These are phyloP conservation scores for Baccha elongata DNA, from an alignment of 2,888 invertebrate species.

Conservation along the genomic window DNA sequence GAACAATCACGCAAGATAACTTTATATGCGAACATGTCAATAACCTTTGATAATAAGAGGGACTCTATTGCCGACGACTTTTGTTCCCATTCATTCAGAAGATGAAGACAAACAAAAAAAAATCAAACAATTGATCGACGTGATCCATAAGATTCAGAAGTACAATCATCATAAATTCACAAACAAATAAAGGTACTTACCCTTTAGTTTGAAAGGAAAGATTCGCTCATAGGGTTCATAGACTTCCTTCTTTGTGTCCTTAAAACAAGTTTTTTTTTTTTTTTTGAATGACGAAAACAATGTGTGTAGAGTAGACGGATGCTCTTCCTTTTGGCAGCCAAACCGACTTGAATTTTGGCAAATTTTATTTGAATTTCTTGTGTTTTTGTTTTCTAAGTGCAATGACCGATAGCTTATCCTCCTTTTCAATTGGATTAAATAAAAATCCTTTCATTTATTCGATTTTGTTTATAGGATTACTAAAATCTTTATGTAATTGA, in stretches of 20 bases:
- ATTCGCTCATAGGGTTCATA: slow-evolving; percentile 60
- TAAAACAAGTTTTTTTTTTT: slow-evolving; percentile 39
- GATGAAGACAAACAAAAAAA: neutral
- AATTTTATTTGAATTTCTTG: neutral
- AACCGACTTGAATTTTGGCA: neutral
- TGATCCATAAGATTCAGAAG: slow-evolving; percentile 32
- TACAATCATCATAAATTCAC: slow-evolving; percentile 45
- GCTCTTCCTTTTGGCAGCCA: slow-evolving; percentile 34
- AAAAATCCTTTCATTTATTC: neutral
- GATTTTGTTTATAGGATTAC: neutral
- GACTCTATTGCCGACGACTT: slow-evolving; percentile 45
- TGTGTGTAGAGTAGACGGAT: neutral
- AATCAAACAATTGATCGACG: slow-evolving; percentile 42
- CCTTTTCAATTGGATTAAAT: slow-evolving; percentile 8
- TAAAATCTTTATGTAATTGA: slow-evolving; percentile 6
- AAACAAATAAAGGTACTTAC: slow-evolving; percentile 53
- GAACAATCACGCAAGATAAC: slow-evolving; percentile 45
- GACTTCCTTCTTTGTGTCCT: slow-evolving; percentile 42
- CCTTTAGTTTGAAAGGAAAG: slow-evolving; percentile 69
- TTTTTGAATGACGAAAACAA: slow-evolving; percentile 10
- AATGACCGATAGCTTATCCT: slow-evolving; percentile 47
- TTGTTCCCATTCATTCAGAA: slow-evolving; percentile 43
- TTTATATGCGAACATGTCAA: slow-evolving; percentile 59
- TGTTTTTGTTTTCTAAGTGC: slow-evolving; percentile 39
- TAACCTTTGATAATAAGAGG: slow-evolving; percentile 63